Conservation (phyloP, 1,140 invertebrate species). For the Drosophila repleta region DNA sequence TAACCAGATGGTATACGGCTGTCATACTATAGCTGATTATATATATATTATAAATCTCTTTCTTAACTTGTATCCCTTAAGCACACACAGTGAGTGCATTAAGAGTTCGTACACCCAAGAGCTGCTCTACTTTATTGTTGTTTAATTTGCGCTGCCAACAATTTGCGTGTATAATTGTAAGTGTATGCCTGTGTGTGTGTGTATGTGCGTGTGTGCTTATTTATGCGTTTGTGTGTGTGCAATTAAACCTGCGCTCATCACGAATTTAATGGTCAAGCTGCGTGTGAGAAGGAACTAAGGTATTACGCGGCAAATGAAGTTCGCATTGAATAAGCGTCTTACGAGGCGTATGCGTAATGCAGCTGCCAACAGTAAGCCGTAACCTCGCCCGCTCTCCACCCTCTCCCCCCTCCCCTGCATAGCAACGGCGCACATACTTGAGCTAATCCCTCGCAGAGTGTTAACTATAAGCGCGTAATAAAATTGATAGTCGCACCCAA, state of each 20-base stretch:
- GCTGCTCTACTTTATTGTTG: background rate
- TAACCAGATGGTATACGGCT: no score
- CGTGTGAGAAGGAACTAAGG: background rate
- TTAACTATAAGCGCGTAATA: conserved; percentile 62
- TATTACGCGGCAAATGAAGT: conserved; percentile 1
- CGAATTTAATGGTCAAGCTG: conserved; percentile 66
- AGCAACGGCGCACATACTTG: conserved; percentile 26
- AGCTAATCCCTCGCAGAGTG: conserved; percentile 58
- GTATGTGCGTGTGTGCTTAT: background rate
- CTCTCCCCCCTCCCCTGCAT: background rate
- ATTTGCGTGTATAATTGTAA: background rate
- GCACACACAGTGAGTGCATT: background rate
- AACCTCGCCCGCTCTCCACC: no score
- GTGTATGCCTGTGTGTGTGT: no score
- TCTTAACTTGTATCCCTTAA: background rate
- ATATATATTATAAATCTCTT: no score
- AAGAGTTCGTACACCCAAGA: background rate
- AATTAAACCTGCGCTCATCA: conserved; percentile 67
- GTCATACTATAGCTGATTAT: no score
- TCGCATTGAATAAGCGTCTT: conserved; percentile 13
- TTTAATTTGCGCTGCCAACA: conserved; percentile 10
- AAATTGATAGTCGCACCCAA: conserved; percentile 58
- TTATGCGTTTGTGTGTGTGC: conserved; percentile 50
- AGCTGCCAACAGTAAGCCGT: conserved; percentile 1
- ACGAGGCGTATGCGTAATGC: conserved; percentile 53